Conservation (phyloP, 2,113 vertebrate species). For the Tetrao urogallus region DNA sequence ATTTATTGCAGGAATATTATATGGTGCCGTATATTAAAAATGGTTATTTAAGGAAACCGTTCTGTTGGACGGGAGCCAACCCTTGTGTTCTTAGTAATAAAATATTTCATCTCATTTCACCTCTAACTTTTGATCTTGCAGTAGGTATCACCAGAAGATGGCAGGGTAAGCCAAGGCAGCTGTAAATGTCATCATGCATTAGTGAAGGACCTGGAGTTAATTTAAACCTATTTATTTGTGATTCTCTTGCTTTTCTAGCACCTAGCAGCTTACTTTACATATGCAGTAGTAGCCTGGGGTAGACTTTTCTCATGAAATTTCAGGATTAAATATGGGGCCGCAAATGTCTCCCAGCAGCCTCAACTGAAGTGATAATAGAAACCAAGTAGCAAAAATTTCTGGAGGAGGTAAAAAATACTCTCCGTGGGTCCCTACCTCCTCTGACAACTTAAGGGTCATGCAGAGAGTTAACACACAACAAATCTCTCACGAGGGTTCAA, state of each 20-base stretch:
- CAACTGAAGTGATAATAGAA: slow-evolving; percentile 18
- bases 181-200: slow-evolving; percentile 62
- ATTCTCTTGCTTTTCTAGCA: slow-evolving; percentile 48
- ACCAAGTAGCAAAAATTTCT: neutral
- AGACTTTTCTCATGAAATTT: slow-evolving; percentile 39
- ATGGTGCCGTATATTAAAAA: slow-evolving; percentile 34
- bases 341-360: slow-evolving; percentile 30
- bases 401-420: neutral
- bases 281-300: neutral
- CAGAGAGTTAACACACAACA: neutral
- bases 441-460: neutral
- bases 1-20: slow-evolving; percentile 14
- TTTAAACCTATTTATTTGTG: slow-evolving; percentile 61
- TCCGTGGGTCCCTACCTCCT: neutral
- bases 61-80: slow-evolving; percentile 49
- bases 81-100: slow-evolving; percentile 50
- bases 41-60: slow-evolving; percentile 41
- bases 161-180: slow-evolving; percentile 75
- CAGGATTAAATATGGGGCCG: neutral
- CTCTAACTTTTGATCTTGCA: slow-evolving; percentile 65
- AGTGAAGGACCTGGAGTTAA: slow-evolving; percentile 42
- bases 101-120: slow-evolving; percentile 62
- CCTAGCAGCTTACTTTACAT: slow-evolving; percentile 44
- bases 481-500: neutral
- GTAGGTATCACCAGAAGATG: slow-evolving; percentile 75